Conservation (phyloP, 2,797 vertebrate species). For the Danio tinwini region DNA sequence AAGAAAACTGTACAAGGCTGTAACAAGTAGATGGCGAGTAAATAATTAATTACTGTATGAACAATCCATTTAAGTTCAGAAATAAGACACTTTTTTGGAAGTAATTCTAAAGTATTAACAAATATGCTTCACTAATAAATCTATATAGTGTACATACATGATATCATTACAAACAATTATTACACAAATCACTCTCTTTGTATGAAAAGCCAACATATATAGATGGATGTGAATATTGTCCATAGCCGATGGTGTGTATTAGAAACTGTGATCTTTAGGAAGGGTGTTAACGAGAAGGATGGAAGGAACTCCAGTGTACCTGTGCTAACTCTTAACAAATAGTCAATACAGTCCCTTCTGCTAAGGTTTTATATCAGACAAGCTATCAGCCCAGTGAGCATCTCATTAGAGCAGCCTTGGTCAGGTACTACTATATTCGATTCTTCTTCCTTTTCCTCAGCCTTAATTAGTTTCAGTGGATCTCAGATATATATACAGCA, state of each 20-base stretch:
- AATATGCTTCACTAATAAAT: neutral
- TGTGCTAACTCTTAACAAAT: constrained; percentile 25
- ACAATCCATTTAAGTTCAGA: too few relatives aligned
- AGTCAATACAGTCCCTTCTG: constrained; percentile 25
- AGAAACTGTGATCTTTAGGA: neutral
- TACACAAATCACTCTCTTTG: neutral
- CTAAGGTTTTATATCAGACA: constrained; percentile 36
- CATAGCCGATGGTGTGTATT: constrained; percentile 8
- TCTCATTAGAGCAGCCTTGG: constrained; percentile 34
- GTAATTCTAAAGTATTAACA: too few relatives aligned
- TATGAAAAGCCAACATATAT: neutral
- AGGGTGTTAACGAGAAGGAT: neutral
- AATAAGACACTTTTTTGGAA: too few relatives aligned
- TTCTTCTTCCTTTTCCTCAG: constrained; percentile 26
- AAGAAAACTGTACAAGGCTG: too few relatives aligned
- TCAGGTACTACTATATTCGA: constrained; percentile 1
- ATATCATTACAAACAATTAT: neutral
- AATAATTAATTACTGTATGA: too few relatives aligned
- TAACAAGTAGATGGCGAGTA: too few relatives aligned
- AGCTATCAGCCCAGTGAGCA: constrained; percentile 8
- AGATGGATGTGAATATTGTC: constrained; percentile 6
- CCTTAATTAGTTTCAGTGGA: constrained; percentile 51
- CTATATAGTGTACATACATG: neutral
- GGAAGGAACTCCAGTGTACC: neutral
- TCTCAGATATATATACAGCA: constrained; percentile 30